Base-by-base conservation (phyloP, 1,140 invertebrate genomes). In the Zeugodacus cucurbitae region DNA sequence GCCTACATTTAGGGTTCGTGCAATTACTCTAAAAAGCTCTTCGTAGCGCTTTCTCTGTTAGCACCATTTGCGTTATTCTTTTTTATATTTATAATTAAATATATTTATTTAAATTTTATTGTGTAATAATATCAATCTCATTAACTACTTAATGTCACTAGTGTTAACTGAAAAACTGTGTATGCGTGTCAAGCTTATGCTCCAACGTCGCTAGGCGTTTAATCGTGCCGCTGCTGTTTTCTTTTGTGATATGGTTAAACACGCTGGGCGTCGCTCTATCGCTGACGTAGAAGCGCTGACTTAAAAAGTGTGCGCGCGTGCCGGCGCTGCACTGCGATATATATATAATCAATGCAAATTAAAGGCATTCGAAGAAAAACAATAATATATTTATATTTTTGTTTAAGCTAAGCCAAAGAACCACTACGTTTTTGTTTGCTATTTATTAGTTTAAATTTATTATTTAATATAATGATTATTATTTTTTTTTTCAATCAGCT, bases 131-230 rank as follows among this genome's bases (percentile, higher is more conserved):
- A 22, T 44, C 11, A n/a, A 48, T 37, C 34, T 41, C 37, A 41
- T 74, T 74, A 74, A 48, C 74, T 26, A 48, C 74, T 82, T 48
- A 82, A 82, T 58, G 11, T 22, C 54, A 58, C 57, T 86, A 87
- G 37, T 87, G 87, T 87, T 87, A 87, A 87, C 87, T 57, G 17
- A 87, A 59, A 87, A 87, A 87, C 87, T 87, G 87, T 87, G 87
- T 87, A 22, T 32, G 85, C 17, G 54, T 10, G 74, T 41, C 54
- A 59, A 57, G 78, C 78, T 48, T 22, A 4, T 57, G 85, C 59
- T 37, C 87, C 87, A 8, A 70, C 87, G 87, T 26, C 82, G n/a
- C 22, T 44, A 59, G 0, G 32, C 67, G 67, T 14, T 34, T 6
- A 37, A 3, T 37, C 34, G 29, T 34, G 11, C 5, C 67, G 67